Evolutionary conservation across 2,888 invertebrate species (phyloP), one percentile per base, ranked within the genome.

Genomic region (Meloe dianella): DNA sequence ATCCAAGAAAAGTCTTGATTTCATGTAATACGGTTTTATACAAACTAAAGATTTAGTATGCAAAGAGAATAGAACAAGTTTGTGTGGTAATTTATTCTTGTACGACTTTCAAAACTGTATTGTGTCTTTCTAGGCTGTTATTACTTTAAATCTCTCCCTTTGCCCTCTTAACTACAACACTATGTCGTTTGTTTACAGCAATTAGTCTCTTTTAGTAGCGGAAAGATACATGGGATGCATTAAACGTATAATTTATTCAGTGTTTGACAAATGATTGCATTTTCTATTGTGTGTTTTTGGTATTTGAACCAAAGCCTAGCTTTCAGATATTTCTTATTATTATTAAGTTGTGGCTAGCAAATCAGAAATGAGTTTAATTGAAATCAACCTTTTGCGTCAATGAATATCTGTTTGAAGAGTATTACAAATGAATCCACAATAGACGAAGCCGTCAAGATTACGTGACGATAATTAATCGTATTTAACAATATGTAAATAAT

Each of bases 21-120:
- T 79, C 78, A 71, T 78, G 78, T 81, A 80, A 81, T 81, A 80
- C 80, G 80, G 24, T 80, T 81, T 41, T 80, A 80, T 80, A 81
- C 80, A 80, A 81, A 80, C 79, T 79, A 77, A 54, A 79, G 79
- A 80, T 80, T 80, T 80, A 79, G 80, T 81, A 81, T 81, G 78
- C 80, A 70, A 70, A 73, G 75, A 74, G 74, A 74, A 77, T 73
- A 71, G 78, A 78, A 78, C 79, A 80, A 80, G 77, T 80, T 79
- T 74, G 75, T 71, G 74, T 75, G 78, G 54, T 80, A 81, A 81
- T 80, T 80, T 80, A 81, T 80, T 79, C 79, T 78, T 79, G 77
- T 77, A 75, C 78, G 80, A 79, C 79, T 80, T 80, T 79, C 77
- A 70, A 73, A 68, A 74, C 72, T 75, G 74, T 74, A 63, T 65